These are phyloP conservation scores for Nomada hirtipes DNA, from an alignment of 2,888 invertebrate genomes.

Conservation along the genomic window DNA sequence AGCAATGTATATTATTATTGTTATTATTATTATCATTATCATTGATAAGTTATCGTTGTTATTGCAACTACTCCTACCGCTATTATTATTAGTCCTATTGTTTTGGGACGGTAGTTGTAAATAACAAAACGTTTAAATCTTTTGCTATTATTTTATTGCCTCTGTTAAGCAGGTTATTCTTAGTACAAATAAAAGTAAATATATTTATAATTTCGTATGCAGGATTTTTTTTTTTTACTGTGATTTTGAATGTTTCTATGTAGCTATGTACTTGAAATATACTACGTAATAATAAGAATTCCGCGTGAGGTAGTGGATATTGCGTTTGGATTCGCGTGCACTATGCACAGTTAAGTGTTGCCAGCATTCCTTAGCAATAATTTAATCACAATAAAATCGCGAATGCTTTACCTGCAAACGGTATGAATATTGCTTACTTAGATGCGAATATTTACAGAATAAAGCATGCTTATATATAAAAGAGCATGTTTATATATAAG, in stretches of 20 bases:
- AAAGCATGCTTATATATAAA: slow-evolving; percentile 37
- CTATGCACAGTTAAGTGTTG: slow-evolving; percentile 1
- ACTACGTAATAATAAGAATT: not conserved
- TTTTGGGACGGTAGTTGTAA: slow-evolving; percentile 39
- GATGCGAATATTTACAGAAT: slow-evolving; percentile 17
- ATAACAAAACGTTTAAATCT: slow-evolving; percentile 48
- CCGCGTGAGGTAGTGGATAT: not conserved
- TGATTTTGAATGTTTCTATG: slow-evolving; percentile 17
- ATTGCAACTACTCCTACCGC: not conserved
- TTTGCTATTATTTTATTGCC: slow-evolving; percentile 61
- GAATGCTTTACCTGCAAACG: slow-evolving; percentile 25
- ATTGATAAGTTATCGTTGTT: slow-evolving; percentile 42
- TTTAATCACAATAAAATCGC: slow-evolving; percentile 12
- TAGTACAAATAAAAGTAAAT: slow-evolving; percentile 68
- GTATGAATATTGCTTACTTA: slow-evolving; percentile 30
- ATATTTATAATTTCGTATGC: slow-evolving; percentile 55
- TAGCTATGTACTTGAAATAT: not conserved
- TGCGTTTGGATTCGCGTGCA: not conserved
- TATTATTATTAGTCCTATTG: not conserved
- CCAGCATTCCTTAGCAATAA: slow-evolving; percentile 33
- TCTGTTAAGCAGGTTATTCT: slow-evolving; percentile 51
- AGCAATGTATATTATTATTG: slow-evolving; percentile 46
- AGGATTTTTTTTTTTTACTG: slow-evolving; percentile 10
- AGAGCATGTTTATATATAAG: slow-evolving; percentile 30
- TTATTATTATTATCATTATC: slow-evolving; percentile 18